Evolutionary conservation across 2,797 vertebrate genomes (phyloP).

Genomic region (Brotula barbata): DNA sequence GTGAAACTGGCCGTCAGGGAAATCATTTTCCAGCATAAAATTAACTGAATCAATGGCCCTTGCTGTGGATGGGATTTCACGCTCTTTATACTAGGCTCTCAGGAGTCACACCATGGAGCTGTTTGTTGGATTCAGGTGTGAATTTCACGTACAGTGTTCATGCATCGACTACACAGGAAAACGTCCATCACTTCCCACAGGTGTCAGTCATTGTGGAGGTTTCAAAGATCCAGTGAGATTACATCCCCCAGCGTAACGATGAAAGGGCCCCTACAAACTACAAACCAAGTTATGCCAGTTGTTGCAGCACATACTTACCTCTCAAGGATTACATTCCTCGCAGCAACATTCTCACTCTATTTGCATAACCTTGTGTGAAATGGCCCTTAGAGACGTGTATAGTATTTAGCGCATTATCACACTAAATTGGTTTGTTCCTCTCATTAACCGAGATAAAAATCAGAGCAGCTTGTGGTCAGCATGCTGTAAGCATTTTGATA

Average conservation of each 20-base stretch:
- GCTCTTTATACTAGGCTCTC: conserved; percentile 73
- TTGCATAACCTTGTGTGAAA: conserved; percentile 68
- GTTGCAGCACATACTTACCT: conserved; percentile 49
- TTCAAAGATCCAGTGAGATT: conserved; percentile 50
- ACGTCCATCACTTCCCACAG: conserved; percentile 57
- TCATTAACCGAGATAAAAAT: conserved; percentile 54
- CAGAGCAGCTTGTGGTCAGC: conserved; percentile 32
- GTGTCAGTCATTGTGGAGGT: conserved; percentile 64
- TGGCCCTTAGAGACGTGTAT: conserved; percentile 54
- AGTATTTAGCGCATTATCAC: conserved; percentile 56
- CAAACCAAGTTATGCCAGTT: conserved; percentile 44
- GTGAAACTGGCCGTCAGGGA: conserved; percentile 76
- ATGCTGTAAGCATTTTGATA: conserved; percentile 8
- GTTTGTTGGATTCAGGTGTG: conserved; percentile 62
- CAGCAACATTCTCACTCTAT: conserved; percentile 49
- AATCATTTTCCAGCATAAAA: conserved; percentile 82
- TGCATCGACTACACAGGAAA: conserved; percentile 49
- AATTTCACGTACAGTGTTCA: conserved; percentile 66
- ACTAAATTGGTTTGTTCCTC: conserved; percentile 60
- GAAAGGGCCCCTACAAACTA: conserved; percentile 51
- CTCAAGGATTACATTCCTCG: conserved; percentile 47
- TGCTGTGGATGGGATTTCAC: conserved; percentile 64
- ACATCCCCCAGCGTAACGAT: conserved; percentile 43
- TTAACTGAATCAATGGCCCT: conserved; percentile 81
- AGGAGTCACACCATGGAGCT: conserved; percentile 48